Evolutionary conservation across 2,113 vertebrate species (phyloP), one percentile per base, ranked within the genome.

Genomic region (Ivindomyrus marchei): DNA sequence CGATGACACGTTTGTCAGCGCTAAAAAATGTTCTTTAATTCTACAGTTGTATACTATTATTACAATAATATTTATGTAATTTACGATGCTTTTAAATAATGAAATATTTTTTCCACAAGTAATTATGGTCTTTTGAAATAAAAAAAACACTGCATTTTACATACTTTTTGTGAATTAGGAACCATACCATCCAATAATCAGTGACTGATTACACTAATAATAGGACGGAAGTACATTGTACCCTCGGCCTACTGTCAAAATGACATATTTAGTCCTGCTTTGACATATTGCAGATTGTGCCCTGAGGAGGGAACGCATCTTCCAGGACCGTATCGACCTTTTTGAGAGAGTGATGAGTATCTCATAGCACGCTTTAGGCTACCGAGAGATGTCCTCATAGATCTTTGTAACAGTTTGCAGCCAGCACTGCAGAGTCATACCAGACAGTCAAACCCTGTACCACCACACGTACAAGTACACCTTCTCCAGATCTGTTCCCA

Each of bases 361-460:
- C 2, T 89, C 39, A n/a, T 89, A 11, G 10, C 56, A 88, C 0
- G 36, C 27, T 85, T 89, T 89, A 84, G 47, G 77, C 89, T 85
- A 84, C 50, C 52, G 56, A 89, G 49, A 89, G 89, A 77, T 21
- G 89, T 80, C 70, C 66, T 89, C 45, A 50, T 89, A 46, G 88
- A 89, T 42, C 88, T 89, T 80, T 87, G 56, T 36, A 50, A 87
- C 31, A 66, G 53, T 87, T 87, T 90, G 89, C 39, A 90, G 84
- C 84, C 84, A 66, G 45, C 45, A 70, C 84, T 90, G 58, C 89
- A 45, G 53, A 74, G 45, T 84, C 89, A 86, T 74, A 90, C 89
- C 83, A 27, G 45, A 90, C 42, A 7, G 42, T 90, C 53, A 46
- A 86, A 90, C 45, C 80, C 53, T 31, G 83, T 24, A 90, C 89